phyloP scores from a whole-genome alignment of 2,797 vertebrate genomes.

The Prunella strophiata region DNA sequence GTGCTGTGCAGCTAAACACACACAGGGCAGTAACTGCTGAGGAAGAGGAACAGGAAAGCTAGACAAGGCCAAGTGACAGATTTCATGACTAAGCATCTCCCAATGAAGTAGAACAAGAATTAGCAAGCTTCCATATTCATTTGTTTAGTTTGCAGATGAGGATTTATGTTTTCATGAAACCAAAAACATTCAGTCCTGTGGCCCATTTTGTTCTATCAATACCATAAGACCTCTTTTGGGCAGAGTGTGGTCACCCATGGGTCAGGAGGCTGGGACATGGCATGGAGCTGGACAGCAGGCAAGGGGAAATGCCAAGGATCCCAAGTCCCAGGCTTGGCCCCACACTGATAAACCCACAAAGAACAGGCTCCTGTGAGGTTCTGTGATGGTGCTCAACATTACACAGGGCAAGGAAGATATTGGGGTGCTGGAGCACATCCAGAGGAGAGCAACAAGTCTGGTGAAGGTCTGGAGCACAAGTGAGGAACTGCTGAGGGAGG shows the following conservation, averaged over 20 bases:
- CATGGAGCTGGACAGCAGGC: rapidly evolving
- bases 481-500: neutral
- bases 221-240: neutral
- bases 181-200: neutral
- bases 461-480: neutral
- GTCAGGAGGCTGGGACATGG: neutral
- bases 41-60: neutral
- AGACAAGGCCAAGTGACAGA: neutral
- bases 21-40: neutral
- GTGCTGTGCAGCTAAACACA: neutral
- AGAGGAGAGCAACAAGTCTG: neutral
- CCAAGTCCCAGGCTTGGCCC: neutral
- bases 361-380: neutral
- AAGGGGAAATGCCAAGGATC: rapidly evolving
- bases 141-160: neutral
- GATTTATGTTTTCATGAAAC: neutral
- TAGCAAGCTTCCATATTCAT: neutral
- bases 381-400: neutral
- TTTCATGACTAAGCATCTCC: neutral
- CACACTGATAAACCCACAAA: neutral
- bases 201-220: neutral
- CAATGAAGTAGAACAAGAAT: neutral
- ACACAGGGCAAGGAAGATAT: neutral
- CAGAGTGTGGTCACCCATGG: rapidly evolving
- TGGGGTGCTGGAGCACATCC: neutral